Conservation (phyloP, 2,113 vertebrate species). For the Prionailurus viverrinus region DNA sequence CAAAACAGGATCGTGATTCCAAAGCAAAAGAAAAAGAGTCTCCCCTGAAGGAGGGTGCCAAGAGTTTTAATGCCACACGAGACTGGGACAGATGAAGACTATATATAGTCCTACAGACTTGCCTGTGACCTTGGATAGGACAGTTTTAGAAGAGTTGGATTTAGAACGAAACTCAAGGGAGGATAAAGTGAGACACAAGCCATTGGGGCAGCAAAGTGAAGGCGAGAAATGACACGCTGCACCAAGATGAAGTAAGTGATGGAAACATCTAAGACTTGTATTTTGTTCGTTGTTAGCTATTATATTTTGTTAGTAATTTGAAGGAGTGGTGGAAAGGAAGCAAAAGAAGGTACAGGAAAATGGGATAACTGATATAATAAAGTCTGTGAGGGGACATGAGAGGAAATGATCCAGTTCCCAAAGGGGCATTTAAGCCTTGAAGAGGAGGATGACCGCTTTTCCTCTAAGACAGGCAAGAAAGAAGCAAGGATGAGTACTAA, state of each 20-base stretch:
- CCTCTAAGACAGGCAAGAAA: not conserved
- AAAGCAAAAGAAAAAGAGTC: not conserved
- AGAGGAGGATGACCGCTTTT: not conserved
- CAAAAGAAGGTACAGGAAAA: not conserved
- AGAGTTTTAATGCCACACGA: not conserved
- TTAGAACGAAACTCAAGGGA: not conserved
- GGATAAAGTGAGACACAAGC: not conserved
- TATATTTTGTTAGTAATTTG: not conserved
- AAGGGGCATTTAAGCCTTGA: not conserved
- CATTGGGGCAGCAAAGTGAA: not conserved
- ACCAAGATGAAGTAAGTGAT: not conserved
- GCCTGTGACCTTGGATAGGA: not conserved
- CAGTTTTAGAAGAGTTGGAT: not conserved
- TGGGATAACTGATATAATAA: not conserved
- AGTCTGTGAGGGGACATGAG: not conserved
- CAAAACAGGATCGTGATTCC: not conserved
- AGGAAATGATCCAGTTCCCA: not conserved
- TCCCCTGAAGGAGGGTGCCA: not conserved
- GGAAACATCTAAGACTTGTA: not conserved
- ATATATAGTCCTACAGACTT: not conserved
- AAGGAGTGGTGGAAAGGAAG: not conserved
- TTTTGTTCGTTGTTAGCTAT: not conserved
- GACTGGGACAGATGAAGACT: not conserved
- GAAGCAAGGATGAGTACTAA: not conserved
- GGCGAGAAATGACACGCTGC: rapidly evolving